phyloP scores from a whole-genome alignment of 2,888 invertebrate genomes.

The Caenorhabditis japonica region DNA sequence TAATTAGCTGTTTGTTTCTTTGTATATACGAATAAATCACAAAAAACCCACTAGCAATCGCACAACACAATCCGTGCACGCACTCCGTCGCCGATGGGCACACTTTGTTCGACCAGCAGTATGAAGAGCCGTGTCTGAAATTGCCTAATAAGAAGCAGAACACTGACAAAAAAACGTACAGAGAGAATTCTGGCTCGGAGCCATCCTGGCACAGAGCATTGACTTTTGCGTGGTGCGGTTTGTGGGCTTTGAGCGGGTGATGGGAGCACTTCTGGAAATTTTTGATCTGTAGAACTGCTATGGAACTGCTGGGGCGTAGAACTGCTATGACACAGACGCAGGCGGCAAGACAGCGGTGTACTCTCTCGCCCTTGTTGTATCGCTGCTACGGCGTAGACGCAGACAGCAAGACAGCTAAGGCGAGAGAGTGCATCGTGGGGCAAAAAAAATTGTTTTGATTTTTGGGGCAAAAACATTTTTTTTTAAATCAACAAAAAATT shows the following conservation, averaged over 20 bases:
- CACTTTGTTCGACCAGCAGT: constrained; percentile 76
- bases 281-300: too few relatives aligned
- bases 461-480: constrained; percentile 17
- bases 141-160: background rate
- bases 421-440: too few relatives aligned
- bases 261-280: constrained; percentile 48
- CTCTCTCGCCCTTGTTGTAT: too few relatives aligned
- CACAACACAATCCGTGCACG: constrained; percentile 73
- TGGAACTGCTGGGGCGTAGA: too few relatives aligned
- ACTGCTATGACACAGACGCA: too few relatives aligned
- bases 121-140: constrained; percentile 73
- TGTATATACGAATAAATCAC: constrained; percentile 8
- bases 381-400: too few relatives aligned
- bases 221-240: constrained; percentile 47
- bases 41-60: constrained; percentile 66
- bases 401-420: too few relatives aligned
- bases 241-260: constrained; percentile 29
- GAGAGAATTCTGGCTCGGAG: constrained; percentile 70
- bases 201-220: constrained; percentile 75
- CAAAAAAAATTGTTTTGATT: too few relatives aligned
- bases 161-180: constrained; percentile 57
- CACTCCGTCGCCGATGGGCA: constrained; percentile 73
- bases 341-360: too few relatives aligned
- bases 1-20: constrained; percentile 3
- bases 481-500: background rate